These are phyloP conservation scores for Sabatieria punctata DNA, from an alignment of 2,888 invertebrate species.

Conservation along the genomic window DNA sequence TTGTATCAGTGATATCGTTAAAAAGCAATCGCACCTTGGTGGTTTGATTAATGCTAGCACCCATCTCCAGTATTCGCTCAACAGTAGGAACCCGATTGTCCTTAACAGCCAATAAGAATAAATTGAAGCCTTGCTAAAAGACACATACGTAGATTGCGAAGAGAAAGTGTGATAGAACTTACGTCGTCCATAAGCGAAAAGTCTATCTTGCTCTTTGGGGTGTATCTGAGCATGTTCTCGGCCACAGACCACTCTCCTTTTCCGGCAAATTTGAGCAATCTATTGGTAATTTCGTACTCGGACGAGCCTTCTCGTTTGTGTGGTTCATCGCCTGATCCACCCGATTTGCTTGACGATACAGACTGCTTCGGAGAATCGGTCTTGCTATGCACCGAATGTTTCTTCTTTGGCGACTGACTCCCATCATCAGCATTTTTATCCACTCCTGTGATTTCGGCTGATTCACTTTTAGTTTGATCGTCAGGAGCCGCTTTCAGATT, in stretches of 20 bases:
- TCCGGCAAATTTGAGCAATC: slow-evolving; percentile 13
- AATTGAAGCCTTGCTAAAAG: slow-evolving; percentile 32
- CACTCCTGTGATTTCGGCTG: no score
- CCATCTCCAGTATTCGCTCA: slow-evolving; percentile 33
- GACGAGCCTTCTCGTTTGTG: neutral
- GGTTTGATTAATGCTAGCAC: slow-evolving; percentile 31
- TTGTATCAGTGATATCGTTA: neutral
- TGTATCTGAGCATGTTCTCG: slow-evolving; percentile 15
- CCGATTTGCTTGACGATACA: no score
- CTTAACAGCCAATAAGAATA: slow-evolving; percentile 35
- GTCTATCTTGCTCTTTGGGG: slow-evolving; percentile 15
- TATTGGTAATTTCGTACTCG: neutral
- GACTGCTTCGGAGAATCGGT: no score
- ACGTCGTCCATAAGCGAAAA: slow-evolving; percentile 21
- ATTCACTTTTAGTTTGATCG: no score
- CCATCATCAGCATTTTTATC: no score
- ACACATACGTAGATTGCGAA: neutral
- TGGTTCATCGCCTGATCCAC: no score
- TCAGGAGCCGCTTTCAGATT: no score
- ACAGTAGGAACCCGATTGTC: slow-evolving; percentile 33
- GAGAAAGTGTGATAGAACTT: neutral
- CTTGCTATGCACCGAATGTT: no score
- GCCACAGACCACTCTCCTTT: slow-evolving; percentile 22
- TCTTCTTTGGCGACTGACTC: no score
- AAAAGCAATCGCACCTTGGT: slow-evolving; percentile 14